Conservation (phyloP, 1,140 invertebrate species). For the Lordiphosa mommai region DNA sequence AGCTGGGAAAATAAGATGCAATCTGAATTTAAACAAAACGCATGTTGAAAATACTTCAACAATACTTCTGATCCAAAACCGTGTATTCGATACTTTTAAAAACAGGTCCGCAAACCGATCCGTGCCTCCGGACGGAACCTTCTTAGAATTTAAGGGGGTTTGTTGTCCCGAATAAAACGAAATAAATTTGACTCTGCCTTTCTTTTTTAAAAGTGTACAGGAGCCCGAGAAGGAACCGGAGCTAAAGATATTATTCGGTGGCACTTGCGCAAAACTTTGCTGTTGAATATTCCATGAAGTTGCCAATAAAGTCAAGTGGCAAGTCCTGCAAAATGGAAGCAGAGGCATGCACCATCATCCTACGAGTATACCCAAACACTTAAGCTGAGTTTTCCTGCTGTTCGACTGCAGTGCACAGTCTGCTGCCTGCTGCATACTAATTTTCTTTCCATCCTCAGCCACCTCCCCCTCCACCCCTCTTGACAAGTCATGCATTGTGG, state of each 20-base stretch:
- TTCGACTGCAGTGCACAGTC: constrained; percentile 40
- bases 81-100: too few relatives aligned
- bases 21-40: too few relatives aligned
- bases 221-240: background rate
- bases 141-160: too few relatives aligned
- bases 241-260: constrained; percentile 41
- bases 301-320: constrained; percentile 77
- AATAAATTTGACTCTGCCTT: too few relatives aligned
- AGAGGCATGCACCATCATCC: constrained; percentile 4
- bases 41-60: too few relatives aligned
- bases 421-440: constrained; percentile 66
- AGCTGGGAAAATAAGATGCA: too few relatives aligned
- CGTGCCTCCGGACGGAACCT: too few relatives aligned
- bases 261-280: constrained; percentile 63
- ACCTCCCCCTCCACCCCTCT: background rate
- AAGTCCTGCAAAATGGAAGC: constrained; percentile 43
- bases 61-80: too few relatives aligned
- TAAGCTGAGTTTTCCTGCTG: constrained; percentile 42
- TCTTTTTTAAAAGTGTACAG: too few relatives aligned
- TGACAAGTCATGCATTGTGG: constrained; percentile 42
- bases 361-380: constrained; percentile 19
- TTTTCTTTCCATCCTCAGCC: constrained; percentile 29
- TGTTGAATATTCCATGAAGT: constrained; percentile 77
- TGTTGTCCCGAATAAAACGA: too few relatives aligned
- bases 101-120: too few relatives aligned